phyloP scores from a whole-genome alignment of 2,113 vertebrate genomes.

The Dromiciops gliroides region DNA sequence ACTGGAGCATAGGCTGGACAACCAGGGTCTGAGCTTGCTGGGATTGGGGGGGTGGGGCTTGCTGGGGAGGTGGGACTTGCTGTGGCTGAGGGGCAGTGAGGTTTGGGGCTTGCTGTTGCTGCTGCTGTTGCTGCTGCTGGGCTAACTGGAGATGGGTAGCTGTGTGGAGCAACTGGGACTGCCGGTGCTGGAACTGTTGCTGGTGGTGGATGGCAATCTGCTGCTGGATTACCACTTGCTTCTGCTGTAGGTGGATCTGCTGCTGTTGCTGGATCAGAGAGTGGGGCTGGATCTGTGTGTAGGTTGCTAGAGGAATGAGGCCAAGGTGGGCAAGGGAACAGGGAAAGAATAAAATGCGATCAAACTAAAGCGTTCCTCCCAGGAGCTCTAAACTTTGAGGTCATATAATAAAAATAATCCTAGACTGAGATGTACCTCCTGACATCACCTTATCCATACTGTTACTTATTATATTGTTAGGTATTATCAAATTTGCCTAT shows the following conservation, averaged over 20 bases:
- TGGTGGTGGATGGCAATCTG: conserved; percentile 89
- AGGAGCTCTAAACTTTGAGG: not conserved
- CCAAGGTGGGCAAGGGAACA: not conserved
- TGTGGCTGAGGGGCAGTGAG: conserved; percentile 83
- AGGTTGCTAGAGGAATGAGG: conserved; percentile 78
- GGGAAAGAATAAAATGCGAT: not conserved
- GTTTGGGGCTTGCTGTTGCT: conserved; percentile 82
- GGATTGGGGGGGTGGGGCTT: conserved; percentile 80
- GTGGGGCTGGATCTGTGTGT: conserved; percentile 89
- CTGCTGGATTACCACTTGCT: conserved; percentile 90
- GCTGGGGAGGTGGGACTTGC: conserved; percentile 83
- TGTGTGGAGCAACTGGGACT: conserved; percentile 94
- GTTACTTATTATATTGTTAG: not conserved
- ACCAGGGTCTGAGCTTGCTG: conserved; percentile 92
- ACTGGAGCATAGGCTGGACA: conserved; percentile 95
- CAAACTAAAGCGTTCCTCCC: conserved; percentile 1
- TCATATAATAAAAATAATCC: not conserved
- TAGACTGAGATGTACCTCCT: not conserved
- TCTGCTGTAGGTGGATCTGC: conserved; percentile 89
- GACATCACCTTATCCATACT: not conserved
- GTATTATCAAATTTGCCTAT: not conserved
- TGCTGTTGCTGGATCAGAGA: conserved; percentile 89
- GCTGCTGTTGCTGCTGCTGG: conserved; percentile 88
- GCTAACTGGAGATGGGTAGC: conserved; percentile 89
- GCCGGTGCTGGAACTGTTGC: conserved; percentile 92